phyloP scores from a whole-genome alignment of 1,140 invertebrate genomes.

The Euglossa dilemma region DNA sequence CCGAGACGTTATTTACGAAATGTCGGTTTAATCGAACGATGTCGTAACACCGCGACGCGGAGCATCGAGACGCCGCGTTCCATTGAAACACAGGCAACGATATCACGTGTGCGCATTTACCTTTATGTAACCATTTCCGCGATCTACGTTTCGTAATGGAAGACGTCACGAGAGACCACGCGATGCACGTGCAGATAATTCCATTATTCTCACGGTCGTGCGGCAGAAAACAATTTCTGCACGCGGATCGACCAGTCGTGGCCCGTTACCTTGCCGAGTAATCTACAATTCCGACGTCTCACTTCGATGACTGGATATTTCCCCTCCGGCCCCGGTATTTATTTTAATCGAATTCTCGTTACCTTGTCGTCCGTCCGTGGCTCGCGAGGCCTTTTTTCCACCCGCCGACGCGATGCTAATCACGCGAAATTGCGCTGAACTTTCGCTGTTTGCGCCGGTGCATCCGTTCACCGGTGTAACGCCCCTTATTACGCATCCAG shows the following conservation, averaged over 20 bases:
- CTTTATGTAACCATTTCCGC: constrained; percentile 17
- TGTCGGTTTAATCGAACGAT: background rate
- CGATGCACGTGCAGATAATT: constrained; percentile 34
- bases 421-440: background rate
- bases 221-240: constrained; percentile 19
- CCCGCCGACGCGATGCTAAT: background rate
- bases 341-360: background rate
- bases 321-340: background rate
- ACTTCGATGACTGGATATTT: background rate
- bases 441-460: background rate
- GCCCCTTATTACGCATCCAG: constrained; percentile 32
- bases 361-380: too few relatives aligned
- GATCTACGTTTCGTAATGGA: constrained; percentile 33
- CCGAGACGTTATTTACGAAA: background rate
- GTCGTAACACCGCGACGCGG: background rate
- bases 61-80: background rate
- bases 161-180: background rate
- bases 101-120: background rate
- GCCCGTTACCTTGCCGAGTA: background rate
- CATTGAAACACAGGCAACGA: background rate
- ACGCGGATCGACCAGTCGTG: background rate
- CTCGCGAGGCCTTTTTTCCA: too few relatives aligned
- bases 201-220: constrained; percentile 32
- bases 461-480: constrained; percentile 23
- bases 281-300: background rate